Evolutionary conservation across 2,797 vertebrate genomes (phyloP).

Genomic region (Enteromius unitaeniatus): DNA sequence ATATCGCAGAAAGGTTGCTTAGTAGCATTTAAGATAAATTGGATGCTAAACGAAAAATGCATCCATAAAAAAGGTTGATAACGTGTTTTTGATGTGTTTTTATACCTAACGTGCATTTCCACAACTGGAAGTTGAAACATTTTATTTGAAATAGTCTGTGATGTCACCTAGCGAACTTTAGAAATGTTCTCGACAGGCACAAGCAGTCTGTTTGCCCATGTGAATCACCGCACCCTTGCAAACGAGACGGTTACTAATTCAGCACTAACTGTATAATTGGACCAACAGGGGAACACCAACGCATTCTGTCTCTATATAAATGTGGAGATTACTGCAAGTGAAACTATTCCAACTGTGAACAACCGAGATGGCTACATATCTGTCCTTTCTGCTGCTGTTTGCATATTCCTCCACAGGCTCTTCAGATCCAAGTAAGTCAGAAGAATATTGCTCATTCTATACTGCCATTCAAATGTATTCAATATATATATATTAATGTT

Average conservation of each 20-base stretch:
- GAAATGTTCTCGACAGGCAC: constrained; percentile 67
- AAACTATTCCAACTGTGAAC: not conserved
- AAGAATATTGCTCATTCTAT: not conserved
- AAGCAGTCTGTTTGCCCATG: constrained; percentile 49
- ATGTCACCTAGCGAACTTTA: constrained; percentile 29
- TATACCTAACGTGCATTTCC: not conserved
- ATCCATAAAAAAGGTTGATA: not conserved
- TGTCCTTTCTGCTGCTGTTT: constrained; percentile 45
- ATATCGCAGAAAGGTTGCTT: not conserved
- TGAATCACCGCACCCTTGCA: constrained; percentile 29
- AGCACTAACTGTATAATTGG: constrained; percentile 68
- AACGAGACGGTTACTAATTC: constrained; percentile 70
- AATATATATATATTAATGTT: not conserved
- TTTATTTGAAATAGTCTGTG: constrained; percentile 1
- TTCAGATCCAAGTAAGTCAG: constrained; percentile 52
- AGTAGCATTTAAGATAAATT: not conserved
- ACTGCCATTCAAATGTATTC: not conserved
- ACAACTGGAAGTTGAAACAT: not conserved
- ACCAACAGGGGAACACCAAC: constrained; percentile 50
- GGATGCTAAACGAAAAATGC: not conserved
- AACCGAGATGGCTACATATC: constrained; percentile 42
- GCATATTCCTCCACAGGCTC: not conserved
- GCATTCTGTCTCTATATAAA: constrained; percentile 69
- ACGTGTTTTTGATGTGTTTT: not conserved
- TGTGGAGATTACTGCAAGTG: constrained; percentile 11